Evolutionary conservation across 1,140 invertebrate species (phyloP), one percentile per base, ranked within the genome.

Genomic region (Heliconius nattereri): DNA sequence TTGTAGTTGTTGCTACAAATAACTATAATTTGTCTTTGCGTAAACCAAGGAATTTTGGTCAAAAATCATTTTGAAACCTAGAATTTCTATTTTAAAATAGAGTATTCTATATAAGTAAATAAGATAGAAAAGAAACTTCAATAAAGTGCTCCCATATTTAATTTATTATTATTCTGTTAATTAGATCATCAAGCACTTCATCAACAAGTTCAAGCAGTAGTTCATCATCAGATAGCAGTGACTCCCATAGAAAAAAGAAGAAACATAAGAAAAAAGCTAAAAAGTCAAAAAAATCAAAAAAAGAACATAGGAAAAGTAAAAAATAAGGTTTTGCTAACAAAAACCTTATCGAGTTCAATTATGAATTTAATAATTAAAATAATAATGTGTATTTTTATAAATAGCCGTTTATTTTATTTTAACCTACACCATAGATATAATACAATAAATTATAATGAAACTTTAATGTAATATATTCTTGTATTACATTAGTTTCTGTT

Each of bases 181-280:
- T 35, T 26, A 75, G 74, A 83, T 91, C 90, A 79, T 85, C 87
- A 73, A 90, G 89, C 71, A 82, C 88, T 71, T 91, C 89, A 71
- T 88, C 87, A 60, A 79, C 81, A 76, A 85, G 78, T 26, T 85
- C 76, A 16, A 86, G 78, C 73, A 87, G 80, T 80, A 83, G 85
- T 78, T 87, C 85, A 75, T 79, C 87, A 80, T 90, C 90, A 75
- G 84, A 87, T 32, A 89, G 86, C 78, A 87, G 87, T 80, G 86
- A 87, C 40, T 88, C 86, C 16, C 81, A 89, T 32, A 80, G 78
- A 81, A 88, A 82, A 49, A 91, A 84, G 37, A 89, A 85, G 75
- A 92, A 89, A 79, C 82, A 87, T 20, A 91, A 89, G 76, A 91
- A 91, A 80, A 90, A 90, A 78, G 85, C 83, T 1, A 90, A 91